These are phyloP conservation scores for Galeruca laticollis DNA, from an alignment of 2,888 invertebrate genomes.

Conservation along the genomic window DNA sequence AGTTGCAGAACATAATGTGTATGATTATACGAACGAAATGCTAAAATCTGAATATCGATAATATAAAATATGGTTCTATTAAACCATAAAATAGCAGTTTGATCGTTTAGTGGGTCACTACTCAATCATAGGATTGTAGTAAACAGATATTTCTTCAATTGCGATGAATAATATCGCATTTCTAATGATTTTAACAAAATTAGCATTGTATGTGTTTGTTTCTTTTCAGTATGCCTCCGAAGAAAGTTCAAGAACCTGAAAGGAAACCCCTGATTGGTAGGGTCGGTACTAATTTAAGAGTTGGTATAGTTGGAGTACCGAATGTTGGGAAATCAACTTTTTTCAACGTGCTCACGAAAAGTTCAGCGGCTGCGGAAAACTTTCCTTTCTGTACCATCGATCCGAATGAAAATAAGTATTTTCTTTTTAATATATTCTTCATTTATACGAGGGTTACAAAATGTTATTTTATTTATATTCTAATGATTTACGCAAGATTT, in stretches of 20 bases:
- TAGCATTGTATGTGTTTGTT: background rate
- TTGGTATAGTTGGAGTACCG: slow-evolving; percentile 96
- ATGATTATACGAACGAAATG: slow-evolving; percentile 60
- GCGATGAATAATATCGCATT: too few species aligned
- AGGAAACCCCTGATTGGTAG: slow-evolving; percentile 92
- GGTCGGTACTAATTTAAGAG: slow-evolving; percentile 95
- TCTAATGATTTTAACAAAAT: too few species aligned
- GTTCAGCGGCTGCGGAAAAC: slow-evolving; percentile 97
- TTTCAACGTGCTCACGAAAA: slow-evolving; percentile 99
- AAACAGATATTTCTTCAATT: too few species aligned
- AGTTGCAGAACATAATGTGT: slow-evolving; percentile 63
- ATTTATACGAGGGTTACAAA: too few species aligned
- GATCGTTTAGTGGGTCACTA: too few species aligned
- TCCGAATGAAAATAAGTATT: slow-evolving; percentile 99
- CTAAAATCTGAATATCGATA: slow-evolving; percentile 60
- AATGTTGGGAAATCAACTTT: slow-evolving; percentile 99
- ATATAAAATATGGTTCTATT: background rate
- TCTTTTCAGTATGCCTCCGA: slow-evolving; percentile 77
- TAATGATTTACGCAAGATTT: too few species aligned
- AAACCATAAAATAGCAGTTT: too few species aligned
- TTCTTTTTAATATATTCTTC: slow-evolving; percentile 44
- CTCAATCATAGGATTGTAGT: too few species aligned
- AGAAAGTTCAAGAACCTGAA: slow-evolving; percentile 91
- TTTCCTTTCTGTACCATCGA: slow-evolving; percentile 99
- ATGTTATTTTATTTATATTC: too few species aligned